These are phyloP conservation scores for Neoaliturus tenellus DNA, from an alignment of 2,888 invertebrate species.

Conservation along the genomic window DNA sequence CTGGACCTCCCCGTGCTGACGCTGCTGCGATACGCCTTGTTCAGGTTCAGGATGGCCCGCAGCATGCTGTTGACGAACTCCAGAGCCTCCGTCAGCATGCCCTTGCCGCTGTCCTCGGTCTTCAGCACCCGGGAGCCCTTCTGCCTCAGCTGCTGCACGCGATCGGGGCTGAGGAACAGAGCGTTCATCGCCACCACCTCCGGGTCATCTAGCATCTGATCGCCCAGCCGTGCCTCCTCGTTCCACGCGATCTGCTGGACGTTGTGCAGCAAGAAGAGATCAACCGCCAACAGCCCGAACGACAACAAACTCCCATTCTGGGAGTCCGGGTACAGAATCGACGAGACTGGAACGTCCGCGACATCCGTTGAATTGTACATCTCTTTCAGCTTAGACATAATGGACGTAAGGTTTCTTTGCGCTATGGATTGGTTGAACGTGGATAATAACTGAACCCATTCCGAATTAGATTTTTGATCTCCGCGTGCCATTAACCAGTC, in stretches of 20 bases:
- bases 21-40: constrained; percentile 75
- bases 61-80: constrained; percentile 76
- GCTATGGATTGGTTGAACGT: constrained; percentile 75
- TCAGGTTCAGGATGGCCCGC: constrained; percentile 76
- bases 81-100: constrained; percentile 73
- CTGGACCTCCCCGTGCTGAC: constrained; percentile 64
- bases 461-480: constrained; percentile 58
- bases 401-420: constrained; percentile 74
- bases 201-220: constrained; percentile 75
- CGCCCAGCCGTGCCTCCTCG: constrained; percentile 74
- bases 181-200: constrained; percentile 77
- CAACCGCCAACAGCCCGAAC: constrained; percentile 76
- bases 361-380: constrained; percentile 73
- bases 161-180: constrained; percentile 74
- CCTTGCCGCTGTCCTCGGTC: constrained; percentile 61
- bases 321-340: constrained; percentile 69
- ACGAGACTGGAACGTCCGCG: constrained; percentile 68
- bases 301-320: constrained; percentile 75
- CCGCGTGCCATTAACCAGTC: constrained; percentile 74
- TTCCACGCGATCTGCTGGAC: constrained; percentile 77
- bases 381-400: constrained; percentile 75
- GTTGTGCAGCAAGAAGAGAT: constrained; percentile 77
- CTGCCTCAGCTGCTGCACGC: constrained; percentile 72
- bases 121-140: constrained; percentile 61
- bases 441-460: constrained; percentile 70